Evolutionary conservation across 2,797 vertebrate species (phyloP).

Genomic region (Anguilla anguilla): DNA sequence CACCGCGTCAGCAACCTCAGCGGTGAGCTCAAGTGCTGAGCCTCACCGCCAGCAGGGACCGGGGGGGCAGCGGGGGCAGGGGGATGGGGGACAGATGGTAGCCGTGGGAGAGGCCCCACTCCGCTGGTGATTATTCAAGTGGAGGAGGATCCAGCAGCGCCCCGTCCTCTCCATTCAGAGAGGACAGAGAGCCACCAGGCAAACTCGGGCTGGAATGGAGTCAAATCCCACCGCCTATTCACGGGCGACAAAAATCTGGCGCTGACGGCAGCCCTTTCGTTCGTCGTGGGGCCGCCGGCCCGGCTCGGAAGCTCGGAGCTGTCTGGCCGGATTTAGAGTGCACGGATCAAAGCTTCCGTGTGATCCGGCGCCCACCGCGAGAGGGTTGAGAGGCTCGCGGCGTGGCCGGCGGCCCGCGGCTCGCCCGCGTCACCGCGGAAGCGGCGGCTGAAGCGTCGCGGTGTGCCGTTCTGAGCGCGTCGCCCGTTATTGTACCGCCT

Average conservation of each 20-base stretch:
- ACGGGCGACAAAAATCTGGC: background rate
- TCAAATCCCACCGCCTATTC: conserved; percentile 4
- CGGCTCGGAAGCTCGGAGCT: background rate
- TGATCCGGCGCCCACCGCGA: background rate
- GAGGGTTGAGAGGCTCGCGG: conserved; percentile 6
- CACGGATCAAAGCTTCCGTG: background rate
- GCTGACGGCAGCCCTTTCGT: background rate
- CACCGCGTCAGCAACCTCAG: background rate
- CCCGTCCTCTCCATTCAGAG: conserved; percentile 12
- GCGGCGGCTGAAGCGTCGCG: background rate
- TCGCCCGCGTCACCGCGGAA: background rate
- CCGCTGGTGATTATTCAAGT: conserved; percentile 30
- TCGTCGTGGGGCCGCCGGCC: background rate
- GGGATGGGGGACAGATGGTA: conserved; percentile 46
- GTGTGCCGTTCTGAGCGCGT: background rate
- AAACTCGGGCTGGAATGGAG: background rate
- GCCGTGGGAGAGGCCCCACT: conserved; percentile 47
- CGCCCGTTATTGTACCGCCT: background rate
- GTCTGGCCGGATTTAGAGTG: conserved; percentile 3
- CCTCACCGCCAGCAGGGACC: background rate
- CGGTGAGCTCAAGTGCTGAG: background rate
- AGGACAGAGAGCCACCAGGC: conserved; percentile 11
- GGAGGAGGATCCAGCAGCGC: conserved; percentile 39
- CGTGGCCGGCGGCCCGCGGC: background rate
- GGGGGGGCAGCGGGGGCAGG: background rate